Percentiles rank a stretch among this genome's conserved stretches.
phyloP scores from a whole-genome alignment of 2,113 vertebrate genomes.

The Siniperca chuatsi region DNA sequence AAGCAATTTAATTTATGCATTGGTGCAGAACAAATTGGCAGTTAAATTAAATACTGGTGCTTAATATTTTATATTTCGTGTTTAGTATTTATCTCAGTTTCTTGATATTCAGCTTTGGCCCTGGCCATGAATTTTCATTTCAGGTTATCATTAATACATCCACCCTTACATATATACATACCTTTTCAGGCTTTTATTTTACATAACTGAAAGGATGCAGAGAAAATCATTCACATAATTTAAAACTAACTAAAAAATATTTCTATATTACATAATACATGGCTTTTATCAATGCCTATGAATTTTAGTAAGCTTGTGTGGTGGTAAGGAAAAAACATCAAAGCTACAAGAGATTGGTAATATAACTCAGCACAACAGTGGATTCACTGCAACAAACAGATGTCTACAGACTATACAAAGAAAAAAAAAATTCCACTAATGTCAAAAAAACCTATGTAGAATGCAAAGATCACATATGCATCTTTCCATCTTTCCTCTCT shows the following conservation, averaged over 20 bases:
- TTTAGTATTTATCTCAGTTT: slow-evolving; percentile 25
- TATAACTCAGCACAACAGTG: not conserved
- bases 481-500: not conserved
- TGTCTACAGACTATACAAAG: not conserved
- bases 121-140: slow-evolving; percentile 8
- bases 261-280: not conserved
- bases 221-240: not conserved
- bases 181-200: not conserved
- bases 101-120: slow-evolving; percentile 14
- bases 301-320: not conserved
- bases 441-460: not conserved
- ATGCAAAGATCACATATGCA: not conserved
- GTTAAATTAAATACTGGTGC: slow-evolving; percentile 23
- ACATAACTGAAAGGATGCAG: not conserved
- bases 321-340: no score
- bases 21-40: slow-evolving; percentile 28
- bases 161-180: not conserved
- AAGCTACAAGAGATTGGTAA: no score
- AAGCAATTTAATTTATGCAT: slow-evolving; percentile 26
- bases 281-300: not conserved
- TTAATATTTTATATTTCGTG: slow-evolving; percentile 15
- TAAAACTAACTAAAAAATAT: not conserved
- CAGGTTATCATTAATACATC: not conserved
- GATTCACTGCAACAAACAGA: not conserved
- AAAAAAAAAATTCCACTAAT: not conserved